Evolutionary conservation across 2,888 invertebrate species (phyloP), one percentile per base, ranked within the genome.

Genomic region (Scaptomyza reducta): DNA sequence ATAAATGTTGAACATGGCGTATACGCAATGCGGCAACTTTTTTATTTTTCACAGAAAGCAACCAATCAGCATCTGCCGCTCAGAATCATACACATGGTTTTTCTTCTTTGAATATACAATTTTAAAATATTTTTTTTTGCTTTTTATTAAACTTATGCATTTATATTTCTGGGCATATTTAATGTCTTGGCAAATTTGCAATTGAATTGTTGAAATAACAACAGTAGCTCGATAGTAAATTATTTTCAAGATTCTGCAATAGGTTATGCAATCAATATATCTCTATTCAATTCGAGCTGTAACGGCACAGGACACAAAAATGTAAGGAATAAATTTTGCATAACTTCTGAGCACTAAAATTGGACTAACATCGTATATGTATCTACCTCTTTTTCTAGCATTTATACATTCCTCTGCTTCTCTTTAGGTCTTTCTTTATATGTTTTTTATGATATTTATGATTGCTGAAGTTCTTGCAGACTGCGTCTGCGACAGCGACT

Each of bases 261-360:
- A 69, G 71, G 69, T 84, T 71, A 67, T 66, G 64, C 65, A 63
- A 77, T 68, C 77, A 72, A 74, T 77, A 72, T 60, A 79, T 81
- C 84, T 87, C 84, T 80, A 80, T 81, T 86, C 74, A 80, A 79
- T 83, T 71, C 67, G 70, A 79, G 83, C 74, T 86, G 80, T 75
- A 85, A 73, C 82, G 76, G 79, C 68, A 67, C 66, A 77, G 72
- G 63, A 60, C 74, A 33, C 35, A 70, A 70, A 77, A 73, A 79
- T 75, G 82, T 69, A 73, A 73, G 83, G 77, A 79, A 86, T 85
- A 84, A 85, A 87, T 85, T 79, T 69, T 70, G 87, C 84, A 83
- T 78, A 88, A 86, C 77, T 86, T 88, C 67, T 44, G 45, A 54
- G 65, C 55, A 63, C 51, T 29, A 10, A 59, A 77, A 74, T 57